Evolutionary conservation across 1,140 invertebrate genomes (phyloP).

Genomic region (Drosophila seguyi): DNA sequence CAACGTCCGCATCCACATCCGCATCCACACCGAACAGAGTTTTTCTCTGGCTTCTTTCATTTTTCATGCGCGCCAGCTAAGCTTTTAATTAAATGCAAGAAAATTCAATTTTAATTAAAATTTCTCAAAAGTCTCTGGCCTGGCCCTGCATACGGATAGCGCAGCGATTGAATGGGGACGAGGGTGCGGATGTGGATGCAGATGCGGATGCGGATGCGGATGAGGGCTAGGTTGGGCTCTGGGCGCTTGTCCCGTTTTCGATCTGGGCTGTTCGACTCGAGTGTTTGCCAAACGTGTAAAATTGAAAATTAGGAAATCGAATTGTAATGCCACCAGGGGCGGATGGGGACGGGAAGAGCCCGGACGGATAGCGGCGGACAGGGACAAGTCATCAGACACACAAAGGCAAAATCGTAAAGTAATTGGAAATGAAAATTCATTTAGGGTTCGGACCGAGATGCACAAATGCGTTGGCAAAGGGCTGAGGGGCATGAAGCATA

Average conservation of each 20-base stretch:
- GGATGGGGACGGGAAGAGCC: background rate
- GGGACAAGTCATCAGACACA: slow-evolving; percentile 43
- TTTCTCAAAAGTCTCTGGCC: slow-evolving; percentile 74
- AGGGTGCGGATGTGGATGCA: slow-evolving; percentile 10
- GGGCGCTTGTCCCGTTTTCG: slow-evolving; percentile 40
- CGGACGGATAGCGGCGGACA: background rate
- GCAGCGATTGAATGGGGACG: slow-evolving; percentile 28
- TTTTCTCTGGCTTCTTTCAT: slow-evolving; percentile 62
- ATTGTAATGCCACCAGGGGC: slow-evolving; percentile 58
- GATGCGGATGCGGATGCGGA: slow-evolving; percentile 25
- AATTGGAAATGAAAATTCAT: slow-evolving; percentile 83
- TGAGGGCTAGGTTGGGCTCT: slow-evolving; percentile 9
- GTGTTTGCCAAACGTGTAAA: slow-evolving; percentile 83
- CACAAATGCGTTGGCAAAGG: slow-evolving; percentile 29
- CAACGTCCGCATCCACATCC: slow-evolving; percentile 20
- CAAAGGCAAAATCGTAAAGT: slow-evolving; percentile 80
- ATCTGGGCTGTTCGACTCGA: slow-evolving; percentile 46
- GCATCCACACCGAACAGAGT: slow-evolving; percentile 55
- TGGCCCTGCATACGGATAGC: slow-evolving; percentile 59
- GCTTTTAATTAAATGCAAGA: slow-evolving; percentile 84
- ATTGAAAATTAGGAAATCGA: slow-evolving; percentile 84
- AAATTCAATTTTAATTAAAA: slow-evolving; percentile 84
- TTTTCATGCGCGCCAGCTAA: slow-evolving; percentile 65
- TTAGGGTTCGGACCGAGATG: slow-evolving; percentile 53
- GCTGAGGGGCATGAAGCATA: slow-evolving; percentile 24